phyloP scores from a whole-genome alignment of 2,113 vertebrate species.

The Podilymbus podiceps region DNA sequence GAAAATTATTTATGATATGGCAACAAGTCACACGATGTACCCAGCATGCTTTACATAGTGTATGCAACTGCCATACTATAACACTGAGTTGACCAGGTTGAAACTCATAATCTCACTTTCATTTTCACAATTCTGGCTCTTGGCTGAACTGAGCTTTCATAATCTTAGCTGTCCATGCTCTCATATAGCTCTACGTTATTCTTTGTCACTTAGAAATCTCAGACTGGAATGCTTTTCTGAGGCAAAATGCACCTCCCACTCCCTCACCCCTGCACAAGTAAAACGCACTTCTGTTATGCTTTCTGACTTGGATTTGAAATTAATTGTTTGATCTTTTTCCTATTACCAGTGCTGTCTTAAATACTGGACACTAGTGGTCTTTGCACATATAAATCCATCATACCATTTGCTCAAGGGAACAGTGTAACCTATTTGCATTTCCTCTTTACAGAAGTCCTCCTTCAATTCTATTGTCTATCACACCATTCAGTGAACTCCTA shows the following conservation, averaged over 20 bases:
- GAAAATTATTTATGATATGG: background rate
- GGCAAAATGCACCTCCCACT: background rate
- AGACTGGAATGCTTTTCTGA: background rate
- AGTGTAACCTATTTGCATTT: background rate
- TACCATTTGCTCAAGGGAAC: background rate
- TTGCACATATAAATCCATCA: background rate
- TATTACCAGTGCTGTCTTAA: background rate
- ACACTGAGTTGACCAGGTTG: background rate
- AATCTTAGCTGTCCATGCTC: background rate
- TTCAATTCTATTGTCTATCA: background rate
- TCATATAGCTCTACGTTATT: background rate
- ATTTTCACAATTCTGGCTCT: background rate
- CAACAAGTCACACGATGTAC: background rate
- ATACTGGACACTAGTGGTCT: background rate
- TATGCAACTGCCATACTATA: background rate
- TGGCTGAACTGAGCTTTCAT: background rate
- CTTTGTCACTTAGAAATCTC: background rate
- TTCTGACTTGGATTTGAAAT: background rate
- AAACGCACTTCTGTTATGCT: background rate
- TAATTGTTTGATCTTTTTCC: background rate
- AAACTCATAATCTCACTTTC: background rate
- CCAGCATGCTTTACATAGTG: background rate
- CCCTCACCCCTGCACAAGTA: accelerated
- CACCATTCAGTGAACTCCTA: background rate
- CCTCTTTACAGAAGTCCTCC: background rate